Percentiles rank a stretch among this genome's conserved stretches.
phyloP scores from a whole-genome alignment of 2,797 vertebrate species.

The Uromys caudimaculatus region DNA sequence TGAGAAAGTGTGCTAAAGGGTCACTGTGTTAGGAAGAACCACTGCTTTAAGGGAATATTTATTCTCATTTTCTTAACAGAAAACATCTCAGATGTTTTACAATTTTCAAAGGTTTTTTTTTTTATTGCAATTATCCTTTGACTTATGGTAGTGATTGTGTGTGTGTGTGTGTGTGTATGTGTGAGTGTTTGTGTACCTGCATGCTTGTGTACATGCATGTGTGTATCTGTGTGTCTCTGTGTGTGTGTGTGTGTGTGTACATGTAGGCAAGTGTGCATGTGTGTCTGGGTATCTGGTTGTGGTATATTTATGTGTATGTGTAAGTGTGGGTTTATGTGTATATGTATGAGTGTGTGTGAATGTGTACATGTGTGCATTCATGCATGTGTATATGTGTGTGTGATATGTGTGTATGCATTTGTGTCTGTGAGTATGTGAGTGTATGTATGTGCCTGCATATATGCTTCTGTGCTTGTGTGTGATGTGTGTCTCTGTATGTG shows the following conservation, averaged over 20 bases:
- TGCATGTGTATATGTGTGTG: background rate
- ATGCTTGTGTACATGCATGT: fast-evolving
- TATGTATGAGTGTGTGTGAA: background rate
- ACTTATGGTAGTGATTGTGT: background rate
- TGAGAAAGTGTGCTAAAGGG: background rate
- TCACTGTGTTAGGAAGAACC: background rate
- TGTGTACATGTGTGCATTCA: background rate
- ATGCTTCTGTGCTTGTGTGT: background rate
- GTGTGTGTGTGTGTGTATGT: background rate
- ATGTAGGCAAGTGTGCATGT: no score
- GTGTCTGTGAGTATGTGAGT: background rate
- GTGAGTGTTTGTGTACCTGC: background rate
- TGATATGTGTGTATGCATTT: background rate
- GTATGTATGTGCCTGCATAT: background rate
- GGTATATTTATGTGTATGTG: background rate
- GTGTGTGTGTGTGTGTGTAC: background rate
- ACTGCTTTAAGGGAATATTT: background rate
- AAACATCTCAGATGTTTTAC: background rate
- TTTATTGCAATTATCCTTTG: background rate
- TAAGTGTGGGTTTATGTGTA: background rate
- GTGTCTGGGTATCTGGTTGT: background rate
- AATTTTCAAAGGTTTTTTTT: background rate
- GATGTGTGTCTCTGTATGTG: background rate
- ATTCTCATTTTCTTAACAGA: background rate
- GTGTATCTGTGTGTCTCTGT: background rate